Conservation (phyloP, 2,113 vertebrate genomes). For the Psittacus erithacus region DNA sequence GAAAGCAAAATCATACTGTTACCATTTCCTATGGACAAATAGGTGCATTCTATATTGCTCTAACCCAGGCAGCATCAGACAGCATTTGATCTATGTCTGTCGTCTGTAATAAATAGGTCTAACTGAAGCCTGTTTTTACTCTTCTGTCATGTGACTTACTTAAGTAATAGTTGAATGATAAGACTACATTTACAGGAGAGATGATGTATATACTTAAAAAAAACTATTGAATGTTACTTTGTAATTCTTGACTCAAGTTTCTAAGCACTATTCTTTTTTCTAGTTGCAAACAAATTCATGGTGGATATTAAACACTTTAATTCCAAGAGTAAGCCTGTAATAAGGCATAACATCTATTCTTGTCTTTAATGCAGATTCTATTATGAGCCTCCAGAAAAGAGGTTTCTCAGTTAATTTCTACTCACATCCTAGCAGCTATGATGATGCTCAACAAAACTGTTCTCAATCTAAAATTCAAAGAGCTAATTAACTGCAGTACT, state of each 20-base stretch:
- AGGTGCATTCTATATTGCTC: not conserved
- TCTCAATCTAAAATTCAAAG: not conserved
- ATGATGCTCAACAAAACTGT: not conserved
- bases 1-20: not conserved
- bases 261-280: not conserved
- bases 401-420: not conserved
- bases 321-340: not conserved
- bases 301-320: not conserved
- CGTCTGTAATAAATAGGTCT: not conserved
- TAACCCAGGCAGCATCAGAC: not conserved
- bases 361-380: not conserved
- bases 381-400: not conserved
- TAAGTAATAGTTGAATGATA: not conserved
- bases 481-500: not conserved
- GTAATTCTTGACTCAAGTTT: not conserved
- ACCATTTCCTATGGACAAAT: not conserved
- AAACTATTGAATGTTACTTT: not conserved
- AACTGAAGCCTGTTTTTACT: not conserved
- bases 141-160: not conserved
- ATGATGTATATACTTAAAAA: not conserved
- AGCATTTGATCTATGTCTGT: not conserved
- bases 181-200: not conserved
- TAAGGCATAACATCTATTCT: not conserved
- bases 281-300: not conserved
- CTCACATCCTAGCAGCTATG: not conserved